Percentiles rank a stretch among this genome's conserved stretches.
Conservation (phyloP, 2,113 vertebrate genomes). For the Loxodonta africana region DNA sequence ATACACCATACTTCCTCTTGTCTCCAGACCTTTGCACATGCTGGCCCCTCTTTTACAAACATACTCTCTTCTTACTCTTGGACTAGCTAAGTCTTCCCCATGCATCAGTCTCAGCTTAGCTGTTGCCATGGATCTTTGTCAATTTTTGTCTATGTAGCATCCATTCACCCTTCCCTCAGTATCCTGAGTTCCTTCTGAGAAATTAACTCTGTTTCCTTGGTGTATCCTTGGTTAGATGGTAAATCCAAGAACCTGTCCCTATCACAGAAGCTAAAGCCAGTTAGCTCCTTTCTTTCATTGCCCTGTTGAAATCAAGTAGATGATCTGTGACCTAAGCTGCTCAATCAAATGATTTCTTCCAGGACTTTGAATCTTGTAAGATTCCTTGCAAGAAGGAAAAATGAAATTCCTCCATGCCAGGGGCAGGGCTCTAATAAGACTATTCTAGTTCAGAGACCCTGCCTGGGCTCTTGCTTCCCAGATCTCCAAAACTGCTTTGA, state of each 20-base stretch:
- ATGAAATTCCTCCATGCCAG: neutral
- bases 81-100: neutral
- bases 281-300: neutral
- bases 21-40: neutral
- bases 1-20: neutral
- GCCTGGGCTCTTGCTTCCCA: neutral
- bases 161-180: neutral
- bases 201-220: neutral
- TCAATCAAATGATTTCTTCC: neutral
- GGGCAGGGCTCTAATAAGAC: neutral
- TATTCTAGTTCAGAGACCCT: neutral
- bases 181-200: neutral
- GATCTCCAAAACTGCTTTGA: neutral
- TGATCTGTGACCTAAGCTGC: neutral
- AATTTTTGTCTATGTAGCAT: neutral
- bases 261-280: neutral
- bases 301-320: neutral
- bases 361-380: neutral
- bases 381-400: neutral
- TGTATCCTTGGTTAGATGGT: neutral
- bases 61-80: neutral
- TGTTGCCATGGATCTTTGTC: neutral
- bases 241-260: neutral
- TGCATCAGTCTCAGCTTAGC: neutral
- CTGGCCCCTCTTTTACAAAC: neutral